phyloP scores from a whole-genome alignment of 1,140 invertebrate species.

The Drosophila pachea region DNA sequence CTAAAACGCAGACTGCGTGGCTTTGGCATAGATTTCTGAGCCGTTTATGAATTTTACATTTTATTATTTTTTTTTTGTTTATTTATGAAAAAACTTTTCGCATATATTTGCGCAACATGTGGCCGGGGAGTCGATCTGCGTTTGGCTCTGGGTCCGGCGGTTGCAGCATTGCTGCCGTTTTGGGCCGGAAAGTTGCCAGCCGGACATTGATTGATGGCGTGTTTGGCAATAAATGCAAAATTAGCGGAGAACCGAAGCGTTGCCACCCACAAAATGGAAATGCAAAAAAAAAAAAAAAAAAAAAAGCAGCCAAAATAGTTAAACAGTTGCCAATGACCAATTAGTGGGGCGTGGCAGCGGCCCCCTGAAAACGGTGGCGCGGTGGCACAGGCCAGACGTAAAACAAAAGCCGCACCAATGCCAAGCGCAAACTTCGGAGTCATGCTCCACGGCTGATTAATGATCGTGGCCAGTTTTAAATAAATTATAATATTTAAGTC shows the following conservation, averaged over 20 bases:
- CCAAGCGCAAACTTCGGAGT: conserved; percentile 22
- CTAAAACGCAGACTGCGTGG: conserved; percentile 36
- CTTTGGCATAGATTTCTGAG: conserved; percentile 23
- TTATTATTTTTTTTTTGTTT: not conserved
- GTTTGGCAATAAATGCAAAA: conserved; percentile 50
- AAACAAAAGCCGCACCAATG: conserved; percentile 32
- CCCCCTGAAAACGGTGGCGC: conserved; percentile 35
- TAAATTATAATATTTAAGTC: conserved; percentile 75
- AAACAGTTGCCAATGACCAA: conserved; percentile 27
- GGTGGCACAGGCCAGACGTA: conserved; percentile 7
- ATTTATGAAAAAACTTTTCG: conserved; percentile 27
- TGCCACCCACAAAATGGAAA: conserved; percentile 38
- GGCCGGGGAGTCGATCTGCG: not conserved
- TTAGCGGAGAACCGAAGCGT: conserved; percentile 38
- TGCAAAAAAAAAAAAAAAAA: conserved; percentile 1
- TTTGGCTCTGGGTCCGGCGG: not conserved
- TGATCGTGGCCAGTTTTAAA: conserved; percentile 51
- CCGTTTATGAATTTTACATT: conserved; percentile 52
- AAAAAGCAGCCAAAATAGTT: conserved; percentile 10
- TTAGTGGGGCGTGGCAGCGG: conserved; percentile 47
- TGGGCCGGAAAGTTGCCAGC: conserved; percentile 9
- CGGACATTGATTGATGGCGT: conserved; percentile 51
- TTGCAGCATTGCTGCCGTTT: conserved; percentile 39
- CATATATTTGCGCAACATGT: conserved; percentile 37
- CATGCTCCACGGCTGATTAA: conserved; percentile 60